Base-by-base conservation (phyloP, 2,113 vertebrate genomes). In the Edolisoma coerulescens region DNA sequence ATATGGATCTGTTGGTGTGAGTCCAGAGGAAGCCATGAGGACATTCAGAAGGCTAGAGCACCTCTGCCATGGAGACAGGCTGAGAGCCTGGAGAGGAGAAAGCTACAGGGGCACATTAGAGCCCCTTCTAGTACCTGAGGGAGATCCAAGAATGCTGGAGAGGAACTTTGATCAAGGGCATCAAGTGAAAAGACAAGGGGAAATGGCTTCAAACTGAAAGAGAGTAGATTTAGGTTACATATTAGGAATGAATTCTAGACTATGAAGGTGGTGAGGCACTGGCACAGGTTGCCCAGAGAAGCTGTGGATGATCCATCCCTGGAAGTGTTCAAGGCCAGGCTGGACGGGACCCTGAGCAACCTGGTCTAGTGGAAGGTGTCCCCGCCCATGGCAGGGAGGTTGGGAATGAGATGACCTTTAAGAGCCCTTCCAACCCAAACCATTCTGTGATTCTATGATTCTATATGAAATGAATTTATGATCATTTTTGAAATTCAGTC, bases 251-350 rank as follows among this genome's bases (percentile, higher is more conserved):
- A 42, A 49, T 50, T 80, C 6, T 42, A 32, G 42, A 42, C 35
- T 35, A 6, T 22, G 30, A 57, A 8, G 20, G 7, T 49, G 9
- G 5, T 49, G 35, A 49, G 11, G 14, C 20, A 22, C 35, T 49
- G 26, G 35, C 9, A 63, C 7, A 54, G 2, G 1, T 35, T 35
- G 3, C 7, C 20, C 15, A 49, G 32, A 56, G 26, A 49, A 63
- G 4, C 1, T 57, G 21, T 32, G 50, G 32, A 42, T 1, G 4
- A 2, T 2, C 6, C 11, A 56, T 35, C 26, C 21, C 26, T 73
- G 35, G 15, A 71, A 64, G 21, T 22, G 35, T 27, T 64, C 35
- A 42, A 56, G 21, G 21, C 5, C 26, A 35, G 17, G 17, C 7
- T 71, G 57, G 30, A 56, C 6, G 4, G 21, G 22, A 17, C 17